Percentiles rank a stretch among this genome's conserved stretches.
Evolutionary conservation across 2,797 vertebrate genomes (phyloP).

Genomic region (Semotilus atromaculatus): DNA sequence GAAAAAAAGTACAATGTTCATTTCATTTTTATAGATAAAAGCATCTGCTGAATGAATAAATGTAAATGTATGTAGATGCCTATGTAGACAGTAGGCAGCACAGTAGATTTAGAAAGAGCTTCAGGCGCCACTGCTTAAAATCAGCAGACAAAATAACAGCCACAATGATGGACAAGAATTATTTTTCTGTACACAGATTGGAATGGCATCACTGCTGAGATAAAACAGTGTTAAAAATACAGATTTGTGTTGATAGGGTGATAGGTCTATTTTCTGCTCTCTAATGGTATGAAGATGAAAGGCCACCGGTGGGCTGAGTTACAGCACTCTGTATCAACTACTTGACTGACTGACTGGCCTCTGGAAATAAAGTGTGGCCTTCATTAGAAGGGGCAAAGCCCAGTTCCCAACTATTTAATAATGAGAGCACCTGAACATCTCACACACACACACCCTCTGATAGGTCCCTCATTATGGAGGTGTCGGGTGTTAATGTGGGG

Average conservation of each 20-base stretch:
- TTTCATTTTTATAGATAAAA: not conserved
- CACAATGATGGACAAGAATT: not conserved
- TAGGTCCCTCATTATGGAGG: constrained; percentile 59
- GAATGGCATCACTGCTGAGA: not conserved
- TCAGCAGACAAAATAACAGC: not conserved
- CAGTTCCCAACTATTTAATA: constrained; percentile 59
- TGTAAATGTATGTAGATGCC: not conserved
- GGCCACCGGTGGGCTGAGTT: constrained; percentile 19
- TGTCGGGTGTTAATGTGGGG: constrained; percentile 34
- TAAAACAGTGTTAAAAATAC: constrained; percentile 18
- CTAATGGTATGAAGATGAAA: constrained; percentile 35
- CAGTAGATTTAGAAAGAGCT: not conserved
- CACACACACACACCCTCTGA: constrained; percentile 31
- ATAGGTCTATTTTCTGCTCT: constrained; percentile 19
- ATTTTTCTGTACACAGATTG: constrained; percentile 6
- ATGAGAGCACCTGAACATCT: constrained; percentile 44
- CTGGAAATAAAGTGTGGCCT: constrained; percentile 26
- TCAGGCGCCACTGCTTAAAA: not conserved
- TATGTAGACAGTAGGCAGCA: not conserved
- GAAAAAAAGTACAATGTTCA: not conserved
- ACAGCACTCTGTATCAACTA: constrained; percentile 13
- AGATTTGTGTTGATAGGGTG: constrained; percentile 8
- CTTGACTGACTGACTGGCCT: constrained; percentile 33
- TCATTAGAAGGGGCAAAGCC: constrained; percentile 36
- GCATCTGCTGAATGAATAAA: not conserved